Evolutionary conservation across 2,888 invertebrate genomes (phyloP).

Genomic region (Tetragnatha montana): DNA sequence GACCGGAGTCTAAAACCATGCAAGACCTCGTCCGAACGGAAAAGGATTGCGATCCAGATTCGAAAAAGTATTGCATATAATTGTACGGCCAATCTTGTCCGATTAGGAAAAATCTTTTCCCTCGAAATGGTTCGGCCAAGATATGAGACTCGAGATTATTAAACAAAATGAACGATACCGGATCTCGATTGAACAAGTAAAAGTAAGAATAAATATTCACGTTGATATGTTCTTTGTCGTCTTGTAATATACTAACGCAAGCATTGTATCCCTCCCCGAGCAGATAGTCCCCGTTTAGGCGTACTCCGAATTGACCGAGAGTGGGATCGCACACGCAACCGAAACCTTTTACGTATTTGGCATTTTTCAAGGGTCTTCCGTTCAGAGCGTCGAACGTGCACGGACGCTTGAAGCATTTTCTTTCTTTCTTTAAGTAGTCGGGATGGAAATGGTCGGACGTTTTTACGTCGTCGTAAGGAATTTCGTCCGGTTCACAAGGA

Average conservation of each 20-base stretch:
- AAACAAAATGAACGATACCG: background rate
- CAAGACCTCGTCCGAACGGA: background rate
- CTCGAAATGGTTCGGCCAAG: background rate
- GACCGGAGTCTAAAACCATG: background rate
- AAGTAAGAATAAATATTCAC: conserved; percentile 1
- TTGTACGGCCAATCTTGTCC: background rate
- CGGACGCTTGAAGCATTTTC: conserved; percentile 32
- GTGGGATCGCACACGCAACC: conserved; percentile 19
- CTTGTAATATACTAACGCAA: background rate
- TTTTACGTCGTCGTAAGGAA: background rate
- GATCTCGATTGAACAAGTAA: background rate
- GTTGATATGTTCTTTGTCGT: accelerated
- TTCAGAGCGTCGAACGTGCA: conserved; percentile 24
- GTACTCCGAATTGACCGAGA: conserved; percentile 8
- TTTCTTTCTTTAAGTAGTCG: background rate
- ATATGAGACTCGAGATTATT: background rate
- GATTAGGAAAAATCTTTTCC: background rate
- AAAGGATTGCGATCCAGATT: background rate
- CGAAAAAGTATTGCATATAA: background rate
- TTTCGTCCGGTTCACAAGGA: conserved; percentile 1
- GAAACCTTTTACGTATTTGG: background rate
- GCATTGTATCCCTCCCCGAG: conserved; percentile 1
- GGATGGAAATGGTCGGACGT: background rate
- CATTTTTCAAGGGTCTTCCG: background rate
- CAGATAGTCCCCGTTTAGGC: background rate